Conservation (phyloP, 2,113 vertebrate genomes). For the Ciconia maguari region DNA sequence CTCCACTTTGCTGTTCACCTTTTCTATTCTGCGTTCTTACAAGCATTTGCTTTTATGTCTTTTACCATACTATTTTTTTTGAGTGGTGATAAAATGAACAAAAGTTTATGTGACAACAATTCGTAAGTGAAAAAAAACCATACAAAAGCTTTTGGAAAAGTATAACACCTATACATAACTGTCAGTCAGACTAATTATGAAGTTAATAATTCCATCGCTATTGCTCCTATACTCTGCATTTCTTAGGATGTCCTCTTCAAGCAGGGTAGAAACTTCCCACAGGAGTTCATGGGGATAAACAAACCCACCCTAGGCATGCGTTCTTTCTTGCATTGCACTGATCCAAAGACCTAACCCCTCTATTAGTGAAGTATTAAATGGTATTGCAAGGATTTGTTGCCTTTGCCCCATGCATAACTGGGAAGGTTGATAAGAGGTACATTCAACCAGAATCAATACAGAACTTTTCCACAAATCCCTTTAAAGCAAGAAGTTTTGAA, state of each 20-base stretch:
- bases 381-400: not conserved
- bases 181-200: not conserved
- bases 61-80: not conserved
- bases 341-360: not conserved
- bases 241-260: not conserved
- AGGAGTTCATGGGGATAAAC: not conserved
- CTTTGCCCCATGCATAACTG: not conserved
- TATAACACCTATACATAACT: not conserved
- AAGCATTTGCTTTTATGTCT: not conserved
- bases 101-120: not conserved
- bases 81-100: not conserved
- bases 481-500: not conserved
- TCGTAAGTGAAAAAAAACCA: not conserved
- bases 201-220: not conserved
- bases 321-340: not conserved
- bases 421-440: not conserved
- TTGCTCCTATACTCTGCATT: not conserved
- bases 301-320: not conserved
- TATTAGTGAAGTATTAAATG: not conserved
- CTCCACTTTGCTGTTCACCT: not conserved
- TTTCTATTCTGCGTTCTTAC: not conserved
- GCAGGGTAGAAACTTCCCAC: not conserved
- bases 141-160: not conserved
- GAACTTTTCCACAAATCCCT: not conserved
- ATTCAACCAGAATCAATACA: not conserved